Conservation (phyloP, 2,113 vertebrate genomes). For the Perccottus glenii region DNA sequence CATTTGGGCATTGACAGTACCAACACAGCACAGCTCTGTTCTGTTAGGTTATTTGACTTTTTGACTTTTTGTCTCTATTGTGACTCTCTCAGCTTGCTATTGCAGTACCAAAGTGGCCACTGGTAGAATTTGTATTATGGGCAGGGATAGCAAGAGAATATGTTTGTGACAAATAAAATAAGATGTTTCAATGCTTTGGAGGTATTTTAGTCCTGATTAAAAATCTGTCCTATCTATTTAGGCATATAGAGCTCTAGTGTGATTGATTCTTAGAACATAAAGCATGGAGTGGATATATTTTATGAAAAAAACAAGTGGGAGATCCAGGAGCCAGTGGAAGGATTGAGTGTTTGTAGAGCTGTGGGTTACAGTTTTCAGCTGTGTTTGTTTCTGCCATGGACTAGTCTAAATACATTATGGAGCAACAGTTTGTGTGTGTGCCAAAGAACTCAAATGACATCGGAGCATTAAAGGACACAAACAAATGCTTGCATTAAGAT, state of each 20-base stretch:
- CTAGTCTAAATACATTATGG: slow-evolving; percentile 64
- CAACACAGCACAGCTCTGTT: too few species aligned
- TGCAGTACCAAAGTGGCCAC: not conserved
- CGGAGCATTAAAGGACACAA: slow-evolving; percentile 43
- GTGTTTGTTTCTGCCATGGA: slow-evolving; percentile 65
- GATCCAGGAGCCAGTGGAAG: slow-evolving; percentile 54
- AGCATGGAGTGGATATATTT: not conserved
- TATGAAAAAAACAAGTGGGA: slow-evolving; percentile 28
- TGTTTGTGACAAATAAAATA: too few species aligned
- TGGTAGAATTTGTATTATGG: too few species aligned
- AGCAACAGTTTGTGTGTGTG: slow-evolving; percentile 52
- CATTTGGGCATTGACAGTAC: too few species aligned
- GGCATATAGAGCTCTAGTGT: too few species aligned
- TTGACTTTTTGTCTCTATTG: not conserved
- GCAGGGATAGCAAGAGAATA: too few species aligned
- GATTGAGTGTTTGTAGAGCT: slow-evolving; percentile 54
- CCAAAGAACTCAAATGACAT: slow-evolving; percentile 58
- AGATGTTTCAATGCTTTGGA: too few species aligned
- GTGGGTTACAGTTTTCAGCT: slow-evolving; percentile 60
- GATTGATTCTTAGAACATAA: too few species aligned
- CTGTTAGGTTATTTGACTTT: slow-evolving; percentile 4
- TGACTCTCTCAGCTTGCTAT: too few species aligned
- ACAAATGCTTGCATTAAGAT: not conserved
- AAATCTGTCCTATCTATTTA: too few species aligned
- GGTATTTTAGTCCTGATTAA: too few species aligned